Evolutionary conservation across 2,113 vertebrate species (phyloP).

Genomic region (Chloropsis cyanopogon): DNA sequence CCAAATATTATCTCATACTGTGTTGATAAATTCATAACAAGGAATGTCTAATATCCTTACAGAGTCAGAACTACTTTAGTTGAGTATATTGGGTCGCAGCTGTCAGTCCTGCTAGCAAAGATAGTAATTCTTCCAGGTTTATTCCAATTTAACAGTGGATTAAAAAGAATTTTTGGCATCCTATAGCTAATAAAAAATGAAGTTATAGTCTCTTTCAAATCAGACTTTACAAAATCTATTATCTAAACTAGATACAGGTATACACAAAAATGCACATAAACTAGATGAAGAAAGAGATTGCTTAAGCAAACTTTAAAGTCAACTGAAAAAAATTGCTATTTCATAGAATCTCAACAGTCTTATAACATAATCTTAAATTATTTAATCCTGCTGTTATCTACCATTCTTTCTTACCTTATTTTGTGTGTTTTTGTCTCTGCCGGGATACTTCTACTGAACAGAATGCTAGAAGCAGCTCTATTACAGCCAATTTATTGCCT

Average conservation of each 20-base stretch:
- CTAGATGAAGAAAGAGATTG: background rate
- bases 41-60: background rate
- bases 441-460: background rate
- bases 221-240: background rate
- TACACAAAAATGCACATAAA: background rate
- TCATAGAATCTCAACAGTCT: background rate
- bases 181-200: background rate
- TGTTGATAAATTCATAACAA: background rate
- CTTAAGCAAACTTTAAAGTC: background rate
- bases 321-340: background rate
- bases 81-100: background rate
- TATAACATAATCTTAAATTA: background rate
- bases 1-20: background rate
- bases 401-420: slow-evolving; percentile 33
- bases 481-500: slow-evolving; percentile 43
- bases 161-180: background rate
- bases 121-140: background rate
- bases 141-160: background rate
- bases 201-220: background rate
- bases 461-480: background rate
- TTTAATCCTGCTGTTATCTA: background rate
- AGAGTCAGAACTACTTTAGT: background rate
- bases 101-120: background rate
- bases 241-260: background rate
- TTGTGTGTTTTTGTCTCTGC: background rate